Percentiles rank a stretch among this genome's conserved stretches.
phyloP scores from a whole-genome alignment of 1,140 invertebrate species.

The Wiebesia pumilae region DNA sequence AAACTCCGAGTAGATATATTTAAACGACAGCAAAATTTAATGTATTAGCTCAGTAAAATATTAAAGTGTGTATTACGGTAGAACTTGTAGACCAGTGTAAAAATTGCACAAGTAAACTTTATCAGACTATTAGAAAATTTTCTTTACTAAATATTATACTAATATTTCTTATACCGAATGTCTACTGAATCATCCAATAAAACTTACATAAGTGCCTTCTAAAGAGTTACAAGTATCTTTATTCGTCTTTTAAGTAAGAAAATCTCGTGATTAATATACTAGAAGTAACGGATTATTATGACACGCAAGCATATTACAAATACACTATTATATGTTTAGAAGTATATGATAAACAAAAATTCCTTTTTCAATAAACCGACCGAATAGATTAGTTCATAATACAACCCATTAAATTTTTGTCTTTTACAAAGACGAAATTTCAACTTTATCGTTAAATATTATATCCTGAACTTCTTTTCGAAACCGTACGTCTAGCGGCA shows the following conservation, averaged over 20 bases:
- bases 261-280: background rate
- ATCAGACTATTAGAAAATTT: background rate
- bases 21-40: constrained; percentile 1
- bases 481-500: too few species aligned
- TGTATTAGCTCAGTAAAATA: background rate
- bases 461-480: too few species aligned
- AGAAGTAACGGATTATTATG: background rate
- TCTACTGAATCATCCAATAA: background rate
- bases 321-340: too few species aligned
- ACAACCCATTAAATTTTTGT: background rate
- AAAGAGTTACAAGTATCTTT: constrained; percentile 12
- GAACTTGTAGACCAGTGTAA: background rate
- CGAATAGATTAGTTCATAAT: too few species aligned
- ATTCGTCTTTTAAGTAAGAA: background rate
- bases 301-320: too few species aligned
- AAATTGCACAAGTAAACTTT: background rate
- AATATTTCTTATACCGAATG: background rate
- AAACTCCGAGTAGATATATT: background rate
- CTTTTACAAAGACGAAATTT: too few species aligned
- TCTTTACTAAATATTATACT: background rate
- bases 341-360: too few species aligned
- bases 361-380: too few species aligned
- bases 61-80: background rate
- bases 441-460: too few species aligned
- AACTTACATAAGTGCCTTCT: background rate